These are phyloP conservation scores for Boulengeromyrus knoepffleri DNA, from an alignment of 2,113 vertebrate species.

Conservation along the genomic window DNA sequence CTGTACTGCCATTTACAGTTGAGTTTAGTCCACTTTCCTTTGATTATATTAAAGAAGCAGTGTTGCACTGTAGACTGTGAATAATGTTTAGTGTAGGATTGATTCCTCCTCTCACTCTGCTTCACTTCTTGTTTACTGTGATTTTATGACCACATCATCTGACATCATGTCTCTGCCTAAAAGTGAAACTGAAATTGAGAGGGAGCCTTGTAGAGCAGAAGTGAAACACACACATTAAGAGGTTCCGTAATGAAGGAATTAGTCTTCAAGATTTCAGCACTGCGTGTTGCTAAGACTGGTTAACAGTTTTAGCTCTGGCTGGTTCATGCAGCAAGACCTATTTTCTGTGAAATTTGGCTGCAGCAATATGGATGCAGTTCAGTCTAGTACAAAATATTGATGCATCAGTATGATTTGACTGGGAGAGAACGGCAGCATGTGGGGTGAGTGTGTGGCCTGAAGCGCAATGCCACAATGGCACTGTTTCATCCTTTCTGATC, in stretches of 20 bases:
- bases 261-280: neutral
- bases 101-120: neutral
- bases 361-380: neutral
- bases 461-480: neutral
- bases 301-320: neutral
- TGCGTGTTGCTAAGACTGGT: neutral
- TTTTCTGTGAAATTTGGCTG: neutral
- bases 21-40: neutral
- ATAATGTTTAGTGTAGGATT: neutral
- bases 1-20: neutral
- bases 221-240: neutral
- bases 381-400: neutral
- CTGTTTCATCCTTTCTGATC: neutral
- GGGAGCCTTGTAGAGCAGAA: neutral
- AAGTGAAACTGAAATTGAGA: neutral
- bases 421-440: neutral
- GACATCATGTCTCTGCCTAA: neutral
- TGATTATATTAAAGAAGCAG: neutral
- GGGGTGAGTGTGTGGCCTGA: neutral
- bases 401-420: neutral
- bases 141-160: neutral
- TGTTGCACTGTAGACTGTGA: neutral
- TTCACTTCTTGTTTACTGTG: neutral
- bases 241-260: neutral
- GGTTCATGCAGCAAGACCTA: neutral